phyloP scores from a whole-genome alignment of 2,113 vertebrate genomes.

The Anhinga rufa region DNA sequence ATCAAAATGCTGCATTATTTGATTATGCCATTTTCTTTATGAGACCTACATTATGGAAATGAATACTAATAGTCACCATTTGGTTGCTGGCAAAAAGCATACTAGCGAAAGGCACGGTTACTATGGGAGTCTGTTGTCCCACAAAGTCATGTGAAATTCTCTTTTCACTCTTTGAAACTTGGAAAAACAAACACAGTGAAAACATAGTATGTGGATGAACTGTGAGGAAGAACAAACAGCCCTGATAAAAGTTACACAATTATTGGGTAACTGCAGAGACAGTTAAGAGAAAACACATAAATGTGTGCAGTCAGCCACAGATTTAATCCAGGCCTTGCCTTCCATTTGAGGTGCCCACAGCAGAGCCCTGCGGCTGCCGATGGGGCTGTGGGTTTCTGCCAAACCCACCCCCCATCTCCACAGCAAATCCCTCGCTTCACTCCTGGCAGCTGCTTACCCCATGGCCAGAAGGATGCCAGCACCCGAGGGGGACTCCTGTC shows the following conservation, averaged over 20 bases:
- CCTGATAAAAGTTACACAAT: background rate
- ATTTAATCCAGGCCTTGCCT: background rate
- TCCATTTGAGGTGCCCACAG: background rate
- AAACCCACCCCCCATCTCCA: background rate
- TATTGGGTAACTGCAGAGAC: background rate
- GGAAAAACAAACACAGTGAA: background rate
- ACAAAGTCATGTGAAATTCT: background rate
- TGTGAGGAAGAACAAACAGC: background rate
- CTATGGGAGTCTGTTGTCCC: background rate
- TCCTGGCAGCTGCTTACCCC: background rate
- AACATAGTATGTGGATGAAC: background rate
- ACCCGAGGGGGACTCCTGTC: background rate
- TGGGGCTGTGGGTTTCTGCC: background rate
- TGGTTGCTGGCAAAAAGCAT: background rate
- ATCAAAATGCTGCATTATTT: background rate
- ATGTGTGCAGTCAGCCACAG: background rate
- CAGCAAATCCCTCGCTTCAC: background rate
- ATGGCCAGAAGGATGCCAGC: background rate
- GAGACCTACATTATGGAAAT: background rate
- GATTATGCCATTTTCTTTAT: background rate
- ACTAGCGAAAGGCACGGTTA: background rate
- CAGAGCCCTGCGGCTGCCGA: rapidly evolving
- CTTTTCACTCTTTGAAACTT: background rate
- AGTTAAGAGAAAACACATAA: background rate
- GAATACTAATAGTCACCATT: background rate